These are phyloP conservation scores for Cryptotis parvus DNA, from an alignment of 2,113 vertebrate genomes.

Conservation along the genomic window DNA sequence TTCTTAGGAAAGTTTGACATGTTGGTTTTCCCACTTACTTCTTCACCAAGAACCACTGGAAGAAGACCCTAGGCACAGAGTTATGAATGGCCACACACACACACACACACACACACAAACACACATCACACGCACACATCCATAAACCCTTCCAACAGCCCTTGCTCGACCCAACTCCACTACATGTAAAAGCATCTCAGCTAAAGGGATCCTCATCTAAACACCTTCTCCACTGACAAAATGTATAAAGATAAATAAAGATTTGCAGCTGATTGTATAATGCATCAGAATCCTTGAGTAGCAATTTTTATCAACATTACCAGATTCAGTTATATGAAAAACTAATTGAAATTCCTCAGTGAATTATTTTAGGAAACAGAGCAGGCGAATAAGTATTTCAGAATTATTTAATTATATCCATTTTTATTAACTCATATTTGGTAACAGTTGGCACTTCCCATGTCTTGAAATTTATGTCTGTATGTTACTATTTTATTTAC, in stretches of 20 bases:
- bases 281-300: not conserved
- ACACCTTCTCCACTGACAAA: not conserved
- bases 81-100: too few species aligned
- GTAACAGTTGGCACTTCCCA: not conserved
- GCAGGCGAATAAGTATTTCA: not conserved
- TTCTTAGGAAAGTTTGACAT: not conserved
- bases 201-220: not conserved
- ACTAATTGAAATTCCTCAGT: not conserved
- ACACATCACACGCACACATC: too few species aligned
- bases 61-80: too few species aligned
- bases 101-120: too few species aligned
- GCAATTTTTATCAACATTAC: not conserved
- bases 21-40: not conserved
- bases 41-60: not conserved
- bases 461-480: not conserved
- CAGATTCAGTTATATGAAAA: not conserved
- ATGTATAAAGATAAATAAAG: not conserved
- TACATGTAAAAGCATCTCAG: too few species aligned
- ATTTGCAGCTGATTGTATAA: not conserved
- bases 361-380: not conserved
- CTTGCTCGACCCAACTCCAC: too few species aligned
- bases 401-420: not conserved
- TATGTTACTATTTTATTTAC: slow-evolving; percentile 49
- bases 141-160: too few species aligned
- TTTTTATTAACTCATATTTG: slow-evolving; percentile 50